A percentile compares a stretch with the other conserved stretches of the same genome.
These are phyloP conservation scores for Sialis lutaria DNA, from an alignment of 2,888 invertebrate species.

Conservation along the genomic window DNA sequence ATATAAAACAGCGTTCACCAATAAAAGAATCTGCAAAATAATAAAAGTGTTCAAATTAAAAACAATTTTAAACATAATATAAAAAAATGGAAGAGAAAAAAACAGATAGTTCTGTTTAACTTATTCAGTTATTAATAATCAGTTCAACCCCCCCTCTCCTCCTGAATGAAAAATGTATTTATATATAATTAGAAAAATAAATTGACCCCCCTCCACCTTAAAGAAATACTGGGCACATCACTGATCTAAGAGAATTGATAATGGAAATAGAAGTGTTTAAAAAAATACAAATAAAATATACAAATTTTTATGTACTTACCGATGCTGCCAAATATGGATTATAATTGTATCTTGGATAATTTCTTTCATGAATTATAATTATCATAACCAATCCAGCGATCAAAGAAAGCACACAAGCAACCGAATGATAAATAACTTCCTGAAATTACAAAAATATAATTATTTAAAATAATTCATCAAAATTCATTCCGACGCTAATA, in stretches of 20 bases:
- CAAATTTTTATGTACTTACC: conserved; percentile 31
- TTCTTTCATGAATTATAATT: conserved; percentile 41
- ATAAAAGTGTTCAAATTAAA: conserved; percentile 10
- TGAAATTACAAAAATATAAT: conserved; percentile 21
- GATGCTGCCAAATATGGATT: conserved; percentile 54
- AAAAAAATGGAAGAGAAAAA: too few species aligned
- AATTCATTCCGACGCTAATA: not conserved
- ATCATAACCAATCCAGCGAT: conserved; percentile 52
- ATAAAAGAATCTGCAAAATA: conserved; percentile 51
- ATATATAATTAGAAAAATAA: too few species aligned
- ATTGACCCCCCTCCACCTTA: too few species aligned
- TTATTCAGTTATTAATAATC: too few species aligned
- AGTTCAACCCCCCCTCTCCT: too few species aligned
- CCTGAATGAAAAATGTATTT: too few species aligned
- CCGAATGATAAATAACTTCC: conserved; percentile 68
- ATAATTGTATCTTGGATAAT: conserved; percentile 27
- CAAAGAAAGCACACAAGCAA: conserved; percentile 55
- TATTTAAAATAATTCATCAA: conserved; percentile 6
- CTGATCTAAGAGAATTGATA: too few species aligned
- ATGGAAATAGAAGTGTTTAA: not conserved
- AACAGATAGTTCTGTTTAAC: too few species aligned
- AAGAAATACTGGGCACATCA: too few species aligned
- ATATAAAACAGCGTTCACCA: conserved; percentile 55
- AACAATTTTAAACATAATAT: too few species aligned
- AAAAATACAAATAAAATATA: not conserved